Conservation (phyloP, 2,888 invertebrate genomes). For the Oxyteleia sp. region DNA sequence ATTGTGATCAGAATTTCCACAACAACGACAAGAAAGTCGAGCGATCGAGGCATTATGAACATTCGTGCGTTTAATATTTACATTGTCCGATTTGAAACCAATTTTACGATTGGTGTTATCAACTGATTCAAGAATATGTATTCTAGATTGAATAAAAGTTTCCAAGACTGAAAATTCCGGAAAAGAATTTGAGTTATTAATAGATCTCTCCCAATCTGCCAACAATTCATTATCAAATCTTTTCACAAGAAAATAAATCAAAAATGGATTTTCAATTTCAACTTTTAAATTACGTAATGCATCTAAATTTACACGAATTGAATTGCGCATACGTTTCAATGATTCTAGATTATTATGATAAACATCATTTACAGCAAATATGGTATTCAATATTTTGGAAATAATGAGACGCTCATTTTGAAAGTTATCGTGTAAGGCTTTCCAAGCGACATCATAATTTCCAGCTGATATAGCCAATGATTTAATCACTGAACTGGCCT, state of each 20-base stretch:
- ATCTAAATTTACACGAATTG: not conserved
- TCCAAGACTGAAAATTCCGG: not conserved
- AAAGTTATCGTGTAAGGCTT: not conserved
- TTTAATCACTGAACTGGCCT: slow-evolving; percentile 12
- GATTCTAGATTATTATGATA: slow-evolving; percentile 6
- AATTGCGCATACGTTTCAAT: not conserved
- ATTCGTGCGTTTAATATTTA: too few relatives aligned
- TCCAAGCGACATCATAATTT: slow-evolving; percentile 13
- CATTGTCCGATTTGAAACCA: too few relatives aligned
- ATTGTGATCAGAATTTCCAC: not conserved
- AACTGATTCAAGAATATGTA: too few relatives aligned
- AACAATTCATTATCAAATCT: not conserved
- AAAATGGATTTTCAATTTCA: slow-evolving; percentile 8
- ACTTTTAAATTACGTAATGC: slow-evolving; percentile 2
- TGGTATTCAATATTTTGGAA: not conserved
- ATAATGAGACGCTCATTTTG: slow-evolving; percentile 14
- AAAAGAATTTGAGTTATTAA: not conserved
- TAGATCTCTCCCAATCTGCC: not conserved
- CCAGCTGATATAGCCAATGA: slow-evolving; percentile 10
- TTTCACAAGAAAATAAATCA: not conserved
- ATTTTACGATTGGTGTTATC: too few relatives aligned
- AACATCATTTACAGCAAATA: not conserved
- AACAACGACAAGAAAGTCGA: too few relatives aligned
- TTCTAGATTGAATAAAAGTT: not conserved
- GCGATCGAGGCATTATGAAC: too few relatives aligned